Percentiles rank a stretch among this genome's conserved stretches.
These are phyloP conservation scores for Macropus fuliginosus DNA, from an alignment of 2,797 vertebrate species.

Conservation along the genomic window DNA sequence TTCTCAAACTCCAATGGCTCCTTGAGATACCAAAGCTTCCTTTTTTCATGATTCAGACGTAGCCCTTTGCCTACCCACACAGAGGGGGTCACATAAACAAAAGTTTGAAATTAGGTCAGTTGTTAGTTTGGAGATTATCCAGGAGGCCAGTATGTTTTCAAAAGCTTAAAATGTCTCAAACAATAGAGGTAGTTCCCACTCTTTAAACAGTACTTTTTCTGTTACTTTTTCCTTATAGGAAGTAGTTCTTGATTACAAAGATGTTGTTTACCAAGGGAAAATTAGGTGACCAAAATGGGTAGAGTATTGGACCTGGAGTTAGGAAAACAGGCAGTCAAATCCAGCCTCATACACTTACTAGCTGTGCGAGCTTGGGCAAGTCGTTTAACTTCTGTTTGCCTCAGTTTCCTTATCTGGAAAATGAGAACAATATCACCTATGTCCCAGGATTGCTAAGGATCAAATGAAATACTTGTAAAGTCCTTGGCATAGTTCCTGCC, in stretches of 20 bases:
- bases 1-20: slow-evolving; percentile 57
- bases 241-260: not conserved
- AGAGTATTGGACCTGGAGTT: not conserved
- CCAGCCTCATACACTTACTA: not conserved
- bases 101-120: slow-evolving; percentile 46
- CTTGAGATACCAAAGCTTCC: slow-evolving; percentile 48
- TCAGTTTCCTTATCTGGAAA: not conserved
- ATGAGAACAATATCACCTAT: not conserved
- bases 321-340: not conserved
- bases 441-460: not conserved
- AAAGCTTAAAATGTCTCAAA: not conserved
- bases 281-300: not conserved
- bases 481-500: not conserved
- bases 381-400: not conserved
- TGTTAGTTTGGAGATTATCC: not conserved
- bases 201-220: not conserved
- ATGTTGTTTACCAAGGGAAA: not conserved
- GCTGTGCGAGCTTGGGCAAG: not conserved
- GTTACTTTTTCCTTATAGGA: not conserved
- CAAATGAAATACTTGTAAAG: not conserved
- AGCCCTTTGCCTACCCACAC: slow-evolving; percentile 6
- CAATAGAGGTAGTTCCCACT: not conserved
- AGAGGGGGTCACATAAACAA: slow-evolving; percentile 51
- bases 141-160: not conserved
- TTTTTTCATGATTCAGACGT: slow-evolving; percentile 42